These are phyloP conservation scores for Macrochelys suwanniensis DNA, from an alignment of 2,797 vertebrate species.

Conservation along the genomic window DNA sequence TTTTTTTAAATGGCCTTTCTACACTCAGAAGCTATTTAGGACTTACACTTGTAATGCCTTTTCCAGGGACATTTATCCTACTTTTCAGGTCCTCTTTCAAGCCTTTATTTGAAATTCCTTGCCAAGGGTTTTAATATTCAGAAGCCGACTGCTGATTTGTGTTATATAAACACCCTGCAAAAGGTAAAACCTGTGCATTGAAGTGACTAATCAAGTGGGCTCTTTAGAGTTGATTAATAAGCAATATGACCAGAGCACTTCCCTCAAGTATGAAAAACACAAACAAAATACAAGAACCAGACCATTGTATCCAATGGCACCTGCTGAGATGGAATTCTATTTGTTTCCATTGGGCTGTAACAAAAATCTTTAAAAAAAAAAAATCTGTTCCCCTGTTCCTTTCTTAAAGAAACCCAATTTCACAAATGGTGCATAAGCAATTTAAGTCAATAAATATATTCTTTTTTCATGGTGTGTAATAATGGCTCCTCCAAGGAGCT, in stretches of 20 bases:
- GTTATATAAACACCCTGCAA: conserved; percentile 50
- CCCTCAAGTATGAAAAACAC: conserved; percentile 55
- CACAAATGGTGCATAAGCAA: conserved; percentile 37
- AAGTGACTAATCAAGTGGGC: conserved; percentile 64
- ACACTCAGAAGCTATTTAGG: conserved; percentile 65
- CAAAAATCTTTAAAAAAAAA: conserved; percentile 22
- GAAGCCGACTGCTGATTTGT: conserved; percentile 40
- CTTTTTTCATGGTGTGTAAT: background rate
- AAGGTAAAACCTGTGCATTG: conserved; percentile 33
- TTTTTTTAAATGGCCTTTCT: conserved; percentile 53
- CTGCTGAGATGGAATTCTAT: conserved; percentile 56
- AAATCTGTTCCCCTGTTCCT: conserved; percentile 10
- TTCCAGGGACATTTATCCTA: conserved; percentile 57
- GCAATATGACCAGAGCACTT: conserved; percentile 38
- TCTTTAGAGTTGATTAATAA: conserved; percentile 68
- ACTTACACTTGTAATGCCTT: conserved; percentile 57
- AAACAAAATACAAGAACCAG: conserved; percentile 44
- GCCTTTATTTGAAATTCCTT: conserved; percentile 36
- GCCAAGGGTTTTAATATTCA: conserved; percentile 44
- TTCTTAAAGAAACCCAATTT: conserved; percentile 54
- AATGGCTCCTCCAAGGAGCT: background rate
- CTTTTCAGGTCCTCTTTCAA: conserved; percentile 5
- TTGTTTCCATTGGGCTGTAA: conserved; percentile 45
- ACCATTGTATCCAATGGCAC: conserved; percentile 27
- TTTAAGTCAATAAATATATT: conserved; percentile 39